Evolutionary conservation across 2,113 vertebrate species (phyloP), one percentile per base, ranked within the genome.

Genomic region (Paedocypris sp.): DNA sequence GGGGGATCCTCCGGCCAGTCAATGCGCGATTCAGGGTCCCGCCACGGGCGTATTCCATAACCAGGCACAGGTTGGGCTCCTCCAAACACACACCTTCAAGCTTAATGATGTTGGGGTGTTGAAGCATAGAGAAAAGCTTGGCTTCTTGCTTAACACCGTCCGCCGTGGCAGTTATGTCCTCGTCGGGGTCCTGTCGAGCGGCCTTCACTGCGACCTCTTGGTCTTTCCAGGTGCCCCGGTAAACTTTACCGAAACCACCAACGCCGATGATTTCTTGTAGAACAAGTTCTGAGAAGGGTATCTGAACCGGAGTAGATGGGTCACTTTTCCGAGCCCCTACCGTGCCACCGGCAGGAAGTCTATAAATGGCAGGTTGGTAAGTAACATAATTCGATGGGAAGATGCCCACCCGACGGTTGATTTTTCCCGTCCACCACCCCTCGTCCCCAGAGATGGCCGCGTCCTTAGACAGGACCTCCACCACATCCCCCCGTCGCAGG

Each of bases 141-240:
- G 91, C 92, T 68, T 97, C 93, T 59, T 91, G 90, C 56, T 85
- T 79, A 61, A 94, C 92, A 69, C 89, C 86, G 78, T 86, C 86
- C 1, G 89, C 85, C 3, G 90, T 91, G n/a, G 89, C 89, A 10
- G 83, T 88, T 53, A 91, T 92, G 82, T 96, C 93, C 76, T 94
- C 90, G 72, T 94, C 93, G 0, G 90, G 91, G 75, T 94, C 91
- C 43, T 91, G 87, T 11, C 93, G 84, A 18, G 92, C 92, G 38
- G 91, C 92, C 79, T 97, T 97, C 71, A 97, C 90, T 2, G 92
- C 93, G 35, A 97, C 89, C 76, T 93, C 92, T 25, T 88, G 90
- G 31, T 87, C 88, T 6, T 77, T 85, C 92, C 91, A 96, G 32
- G 85, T 89, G 50, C 92, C 92, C 39, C 90, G 83, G 76, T 91